Evolutionary conservation across 1,140 invertebrate genomes (phyloP).

Genomic region (Drosophila pachea): DNA sequence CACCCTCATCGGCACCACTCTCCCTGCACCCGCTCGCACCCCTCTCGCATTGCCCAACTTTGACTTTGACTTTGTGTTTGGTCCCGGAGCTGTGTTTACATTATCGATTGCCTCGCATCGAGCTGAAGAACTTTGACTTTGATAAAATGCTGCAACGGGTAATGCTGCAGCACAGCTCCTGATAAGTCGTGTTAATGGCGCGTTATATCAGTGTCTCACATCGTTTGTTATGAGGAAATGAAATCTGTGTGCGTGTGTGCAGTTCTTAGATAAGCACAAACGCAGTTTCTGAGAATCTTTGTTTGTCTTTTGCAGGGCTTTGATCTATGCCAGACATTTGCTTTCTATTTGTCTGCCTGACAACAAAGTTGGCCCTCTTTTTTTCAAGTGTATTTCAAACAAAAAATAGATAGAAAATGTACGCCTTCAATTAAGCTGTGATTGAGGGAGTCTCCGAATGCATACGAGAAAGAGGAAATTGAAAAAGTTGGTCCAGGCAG

Average conservation of each 20-base stretch:
- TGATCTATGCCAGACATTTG: conserved; percentile 11
- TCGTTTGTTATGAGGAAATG: conserved; percentile 31
- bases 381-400: neutral
- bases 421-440: neutral
- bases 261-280: conserved; percentile 25
- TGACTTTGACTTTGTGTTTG: conserved; percentile 41
- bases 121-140: conserved; percentile 41
- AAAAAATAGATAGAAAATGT: neutral
- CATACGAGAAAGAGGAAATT: neutral
- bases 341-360: neutral
- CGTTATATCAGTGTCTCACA: conserved; percentile 9
- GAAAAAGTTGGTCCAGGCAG: neutral
- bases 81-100: conserved; percentile 32
- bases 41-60: conserved; percentile 23
- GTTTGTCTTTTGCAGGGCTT: conserved; percentile 15
- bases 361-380: neutral
- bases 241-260: conserved; percentile 21
- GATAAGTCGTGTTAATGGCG: conserved; percentile 35
- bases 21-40: neutral
- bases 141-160: conserved; percentile 27
- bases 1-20: neutral
- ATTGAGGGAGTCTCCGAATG: neutral
- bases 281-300: conserved; percentile 17
- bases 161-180: conserved; percentile 17
- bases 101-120: conserved; percentile 35